These are phyloP conservation scores for Slavum lentiscoides DNA, from an alignment of 2,888 invertebrate genomes.

Conservation along the genomic window DNA sequence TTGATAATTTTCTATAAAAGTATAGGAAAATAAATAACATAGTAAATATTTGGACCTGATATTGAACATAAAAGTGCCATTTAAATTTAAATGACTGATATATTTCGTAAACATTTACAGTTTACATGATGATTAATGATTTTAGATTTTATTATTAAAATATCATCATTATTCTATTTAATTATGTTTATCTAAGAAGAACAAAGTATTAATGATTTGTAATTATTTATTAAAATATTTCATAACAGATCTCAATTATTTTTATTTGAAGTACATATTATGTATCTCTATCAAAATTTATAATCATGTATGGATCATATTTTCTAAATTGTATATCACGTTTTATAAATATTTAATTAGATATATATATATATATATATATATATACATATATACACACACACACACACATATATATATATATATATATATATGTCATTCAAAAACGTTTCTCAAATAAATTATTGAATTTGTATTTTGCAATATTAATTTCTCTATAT, in stretches of 20 bases:
- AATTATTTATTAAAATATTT: conserved; percentile 37
- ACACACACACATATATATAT: no score
- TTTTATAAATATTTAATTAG: no score
- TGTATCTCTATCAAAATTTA: not conserved
- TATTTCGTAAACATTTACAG: conserved; percentile 18
- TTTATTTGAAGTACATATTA: conserved; percentile 18
- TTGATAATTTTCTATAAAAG: conserved; percentile 3
- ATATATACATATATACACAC: no score
- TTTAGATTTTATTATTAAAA: conserved; percentile 22
- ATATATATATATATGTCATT: no score
- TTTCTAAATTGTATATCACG: no score
- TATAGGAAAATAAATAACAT: conserved; percentile 13
- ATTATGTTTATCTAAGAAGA: conserved; percentile 4
- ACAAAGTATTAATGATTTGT: conserved; percentile 5
- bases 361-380: no score
- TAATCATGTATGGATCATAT: no score
- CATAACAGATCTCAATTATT: conserved; percentile 36
- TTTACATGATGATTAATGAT: not conserved
- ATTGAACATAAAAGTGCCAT: conserved; percentile 38
- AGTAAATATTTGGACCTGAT: not conserved
- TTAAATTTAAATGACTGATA: conserved; percentile 44
- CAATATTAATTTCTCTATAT: no score
- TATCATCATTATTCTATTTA: conserved; percentile 21
- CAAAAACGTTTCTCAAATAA: no score
- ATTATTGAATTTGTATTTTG: no score